Base-by-base conservation (phyloP, 1,140 invertebrate species). In the Trichoplusia ni region DNA sequence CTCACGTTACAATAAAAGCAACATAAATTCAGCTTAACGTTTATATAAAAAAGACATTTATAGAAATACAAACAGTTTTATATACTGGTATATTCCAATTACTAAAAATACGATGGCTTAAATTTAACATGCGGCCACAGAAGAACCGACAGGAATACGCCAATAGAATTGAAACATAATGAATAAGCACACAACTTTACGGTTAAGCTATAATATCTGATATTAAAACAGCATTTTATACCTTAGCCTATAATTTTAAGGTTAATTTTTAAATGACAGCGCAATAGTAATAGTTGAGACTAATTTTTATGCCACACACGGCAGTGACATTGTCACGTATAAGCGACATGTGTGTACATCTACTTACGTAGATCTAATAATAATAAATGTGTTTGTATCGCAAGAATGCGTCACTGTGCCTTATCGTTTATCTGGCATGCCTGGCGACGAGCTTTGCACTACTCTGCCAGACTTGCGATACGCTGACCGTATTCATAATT, bases 321-420 rank as follows among this genome's bases (percentile, higher is more conserved):
- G 64, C 68, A 69, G 64, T 79, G 72, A 79, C 73, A 74, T 75
- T 73, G 77, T 79, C 79, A 79, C 79, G 77, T 79, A 77, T 46
- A 13, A 67, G 46, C 66, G 37, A 71, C 68, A 73, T 73, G 58
- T 67, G 54, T 64, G 44, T 60, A 64, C 58, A 67, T 44, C 51
- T 67, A 33, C 70, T 70, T 70, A 47, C 42, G 21, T 56, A 62
- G 59, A 68, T 73, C 54, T 47, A 54, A 65, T 56, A 61, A 51
- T 44, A 66, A 61, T 40, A 62, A 51, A 46, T 19, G 58, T 61
- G 21, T 60, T 46, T 33, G 42, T 60, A 60, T 35, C 56, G 37
- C 29, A 33, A 25, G 56, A 47, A 61, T 61, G 64, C 56, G 25
- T 61, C 56, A 56, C 63, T 31, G 33, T 21, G 7, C 29, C 19